Evolutionary conservation across 1,140 invertebrate species (phyloP).

Genomic region (Ostrea denselamellosa): DNA sequence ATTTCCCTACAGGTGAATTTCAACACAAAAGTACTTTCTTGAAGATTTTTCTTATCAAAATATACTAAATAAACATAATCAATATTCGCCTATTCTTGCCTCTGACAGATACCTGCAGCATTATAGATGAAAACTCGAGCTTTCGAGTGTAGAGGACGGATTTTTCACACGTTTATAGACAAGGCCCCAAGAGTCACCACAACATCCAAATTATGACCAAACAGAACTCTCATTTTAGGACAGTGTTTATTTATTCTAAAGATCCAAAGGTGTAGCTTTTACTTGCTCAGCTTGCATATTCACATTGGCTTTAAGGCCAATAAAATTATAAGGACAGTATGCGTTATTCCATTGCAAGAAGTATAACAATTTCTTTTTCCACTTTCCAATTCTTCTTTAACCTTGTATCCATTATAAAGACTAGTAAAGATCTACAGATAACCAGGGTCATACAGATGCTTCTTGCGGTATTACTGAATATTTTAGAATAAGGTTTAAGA

Average conservation of each 20-base stretch:
- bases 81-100: not conserved
- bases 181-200: not conserved
- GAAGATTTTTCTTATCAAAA: slow-evolving; percentile 8
- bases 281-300: too few relatives aligned
- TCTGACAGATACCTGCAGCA: not conserved
- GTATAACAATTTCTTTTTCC: too few relatives aligned
- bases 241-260: not conserved
- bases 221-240: not conserved
- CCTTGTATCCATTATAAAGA: too few relatives aligned
- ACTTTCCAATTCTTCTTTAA: too few relatives aligned
- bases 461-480: too few relatives aligned
- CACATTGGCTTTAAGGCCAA: too few relatives aligned
- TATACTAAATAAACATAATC: slow-evolving; percentile 14
- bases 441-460: too few relatives aligned
- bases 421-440: too few relatives aligned
- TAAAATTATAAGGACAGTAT: too few relatives aligned
- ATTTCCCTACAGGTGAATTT: slow-evolving; percentile 1
- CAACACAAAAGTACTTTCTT: not conserved
- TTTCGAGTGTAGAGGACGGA: not conserved
- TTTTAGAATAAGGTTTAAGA: not conserved
- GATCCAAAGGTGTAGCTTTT: too few relatives aligned
- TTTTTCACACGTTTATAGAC: slow-evolving; percentile 17
- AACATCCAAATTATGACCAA: not conserved
- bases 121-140: not conserved
- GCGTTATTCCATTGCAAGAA: too few relatives aligned